These are phyloP conservation scores for Tetragnatha montana DNA, from an alignment of 2,888 invertebrate genomes.

Conservation along the genomic window DNA sequence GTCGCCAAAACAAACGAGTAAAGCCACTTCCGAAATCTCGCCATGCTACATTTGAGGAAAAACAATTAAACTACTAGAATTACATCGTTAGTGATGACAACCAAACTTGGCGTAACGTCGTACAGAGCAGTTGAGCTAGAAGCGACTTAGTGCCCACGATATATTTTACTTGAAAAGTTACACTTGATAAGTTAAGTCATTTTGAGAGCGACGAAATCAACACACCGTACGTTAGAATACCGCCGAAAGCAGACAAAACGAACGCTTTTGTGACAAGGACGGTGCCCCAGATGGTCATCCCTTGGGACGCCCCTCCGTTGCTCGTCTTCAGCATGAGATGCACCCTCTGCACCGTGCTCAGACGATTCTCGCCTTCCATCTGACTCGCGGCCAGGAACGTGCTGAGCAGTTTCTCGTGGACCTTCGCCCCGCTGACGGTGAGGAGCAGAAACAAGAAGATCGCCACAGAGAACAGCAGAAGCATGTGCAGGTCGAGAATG, in stretches of 20 bases:
- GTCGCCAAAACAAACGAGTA: no score
- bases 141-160: no score
- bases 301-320: background rate
- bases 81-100: no score
- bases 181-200: background rate
- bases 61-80: no score
- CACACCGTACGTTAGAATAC: slow-evolving; percentile 29
- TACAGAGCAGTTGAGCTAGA: no score
- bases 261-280: slow-evolving; percentile 22
- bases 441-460: background rate
- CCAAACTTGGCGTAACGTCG: no score
- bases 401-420: slow-evolving; percentile 15
- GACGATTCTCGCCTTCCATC: background rate
- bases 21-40: no score
- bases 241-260: slow-evolving; percentile 37
- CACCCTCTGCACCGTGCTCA: background rate
- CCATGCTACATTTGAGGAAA: no score
- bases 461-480: background rate
- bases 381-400: background rate
- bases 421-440: background rate
- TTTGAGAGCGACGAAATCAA: slow-evolving; percentile 11
- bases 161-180: no score
- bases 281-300: slow-evolving; percentile 20
- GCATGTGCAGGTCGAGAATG: background rate
- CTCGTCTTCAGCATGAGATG: slow-evolving; percentile 8